Evolutionary conservation across 1,140 invertebrate genomes (phyloP).

Genomic region (Heliconius melpomene): DNA sequence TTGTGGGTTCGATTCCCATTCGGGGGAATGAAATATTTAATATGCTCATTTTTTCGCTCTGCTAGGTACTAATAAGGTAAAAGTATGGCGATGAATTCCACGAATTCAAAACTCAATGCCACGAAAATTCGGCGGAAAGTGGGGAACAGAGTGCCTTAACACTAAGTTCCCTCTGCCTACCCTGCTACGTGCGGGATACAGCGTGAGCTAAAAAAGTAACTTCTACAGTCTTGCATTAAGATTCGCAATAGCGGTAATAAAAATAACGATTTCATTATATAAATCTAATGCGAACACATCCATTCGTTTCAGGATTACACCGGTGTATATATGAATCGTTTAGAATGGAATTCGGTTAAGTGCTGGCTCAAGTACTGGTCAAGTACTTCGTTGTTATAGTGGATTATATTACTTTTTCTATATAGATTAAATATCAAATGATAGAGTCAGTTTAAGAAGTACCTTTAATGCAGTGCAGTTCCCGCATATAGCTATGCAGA

Average conservation of each 20-base stretch:
- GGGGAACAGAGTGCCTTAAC: too few relatives aligned
- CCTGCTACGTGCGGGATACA: too few relatives aligned
- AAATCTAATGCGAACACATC: neutral
- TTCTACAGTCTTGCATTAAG: neutral
- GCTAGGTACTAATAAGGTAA: neutral
- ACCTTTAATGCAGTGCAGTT: too few relatives aligned
- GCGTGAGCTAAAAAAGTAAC: too few relatives aligned
- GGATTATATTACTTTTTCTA: too few relatives aligned
- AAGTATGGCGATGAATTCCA: too few relatives aligned
- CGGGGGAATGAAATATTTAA: neutral
- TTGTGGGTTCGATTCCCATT: neutral
- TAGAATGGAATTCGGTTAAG: neutral
- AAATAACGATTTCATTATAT: neutral
- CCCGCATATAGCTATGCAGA: too few relatives aligned
- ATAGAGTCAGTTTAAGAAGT: too few relatives aligned
- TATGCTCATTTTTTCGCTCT: neutral
- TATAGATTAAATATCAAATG: too few relatives aligned
- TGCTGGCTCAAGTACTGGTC: neutral
- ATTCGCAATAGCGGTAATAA: neutral
- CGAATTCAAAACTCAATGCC: too few relatives aligned
- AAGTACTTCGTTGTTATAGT: neutral
- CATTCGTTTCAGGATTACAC: conserved; percentile 21
- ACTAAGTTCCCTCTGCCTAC: too few relatives aligned
- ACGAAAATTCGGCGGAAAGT: too few relatives aligned
- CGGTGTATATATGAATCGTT: neutral